These are phyloP conservation scores for Arremon brunneinucha DNA, from an alignment of 2,797 vertebrate genomes.

Conservation along the genomic window DNA sequence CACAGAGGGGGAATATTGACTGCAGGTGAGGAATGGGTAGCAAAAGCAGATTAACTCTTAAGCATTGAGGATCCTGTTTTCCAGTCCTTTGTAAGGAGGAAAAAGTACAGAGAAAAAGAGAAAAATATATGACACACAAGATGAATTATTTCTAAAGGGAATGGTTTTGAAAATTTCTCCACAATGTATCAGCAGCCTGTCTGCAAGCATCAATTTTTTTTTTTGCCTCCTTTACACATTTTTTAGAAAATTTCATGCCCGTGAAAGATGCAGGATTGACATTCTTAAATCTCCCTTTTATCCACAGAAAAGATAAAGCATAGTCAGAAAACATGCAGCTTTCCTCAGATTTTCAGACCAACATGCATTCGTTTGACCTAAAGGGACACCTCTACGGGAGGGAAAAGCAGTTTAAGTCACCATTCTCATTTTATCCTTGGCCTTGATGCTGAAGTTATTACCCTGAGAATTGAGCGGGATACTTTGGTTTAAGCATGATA, in stretches of 20 bases:
- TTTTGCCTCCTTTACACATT: constrained; percentile 4
- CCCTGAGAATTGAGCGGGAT: not conserved
- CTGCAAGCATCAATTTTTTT: not conserved
- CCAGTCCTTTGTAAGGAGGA: constrained; percentile 15
- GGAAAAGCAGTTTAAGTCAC: not conserved
- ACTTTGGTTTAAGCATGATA: not conserved
- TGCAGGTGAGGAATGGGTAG: constrained; percentile 39
- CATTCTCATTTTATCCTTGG: not conserved
- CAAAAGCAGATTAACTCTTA: constrained; percentile 54
- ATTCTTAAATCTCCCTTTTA: constrained; percentile 26
- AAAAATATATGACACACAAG: not conserved
- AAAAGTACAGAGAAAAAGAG: constrained; percentile 2
- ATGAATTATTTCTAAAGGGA: constrained; percentile 40
- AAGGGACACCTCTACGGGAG: not conserved
- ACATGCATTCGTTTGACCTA: not conserved
- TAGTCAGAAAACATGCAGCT: not conserved
- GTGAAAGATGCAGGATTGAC: constrained; percentile 26
- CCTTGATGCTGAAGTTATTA: not conserved
- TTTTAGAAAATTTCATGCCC: constrained; percentile 32
- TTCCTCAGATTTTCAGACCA: not conserved
- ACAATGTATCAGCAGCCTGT: constrained; percentile 5
- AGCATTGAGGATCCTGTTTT: constrained; percentile 40
- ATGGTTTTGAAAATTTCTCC: constrained; percentile 32
- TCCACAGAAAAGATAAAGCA: constrained; percentile 2
- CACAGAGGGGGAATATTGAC: constrained; percentile 23